Conservation (phyloP, 2,888 invertebrate genomes). For the Diadegma fenestrale region DNA sequence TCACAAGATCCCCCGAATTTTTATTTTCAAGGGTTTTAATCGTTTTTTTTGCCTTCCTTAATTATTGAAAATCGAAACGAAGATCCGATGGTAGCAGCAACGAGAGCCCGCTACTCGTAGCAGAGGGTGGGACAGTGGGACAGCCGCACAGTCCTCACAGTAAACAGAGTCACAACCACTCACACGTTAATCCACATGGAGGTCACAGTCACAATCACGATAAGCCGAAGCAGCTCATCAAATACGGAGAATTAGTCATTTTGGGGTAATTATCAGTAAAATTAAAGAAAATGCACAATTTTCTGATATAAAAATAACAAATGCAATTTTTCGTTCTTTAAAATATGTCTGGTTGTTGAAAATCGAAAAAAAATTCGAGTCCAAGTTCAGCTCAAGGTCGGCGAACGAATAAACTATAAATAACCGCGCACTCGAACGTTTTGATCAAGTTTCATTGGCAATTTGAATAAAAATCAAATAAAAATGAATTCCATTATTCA, state of each 20-base stretch:
- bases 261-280: constrained; percentile 89
- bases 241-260: constrained; percentile 97
- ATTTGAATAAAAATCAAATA: background rate
- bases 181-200: constrained; percentile 80
- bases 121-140: constrained; percentile 84
- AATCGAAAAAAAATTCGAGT: background rate
- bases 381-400: background rate
- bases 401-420: background rate
- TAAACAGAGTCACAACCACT: constrained; percentile 81
- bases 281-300: constrained; percentile 80
- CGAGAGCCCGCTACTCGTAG: constrained; percentile 83
- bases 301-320: background rate
- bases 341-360: background rate
- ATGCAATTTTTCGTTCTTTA: background rate
- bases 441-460: background rate
- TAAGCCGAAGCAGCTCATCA: constrained; percentile 92
- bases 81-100: constrained; percentile 84
- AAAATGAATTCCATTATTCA: background rate
- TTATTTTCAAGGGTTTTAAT: background rate
- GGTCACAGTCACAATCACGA: constrained; percentile 88
- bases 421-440: background rate
- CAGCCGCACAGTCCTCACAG: constrained; percentile 83
- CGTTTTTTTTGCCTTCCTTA: background rate
- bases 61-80: background rate
- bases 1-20: background rate